A percentile compares a stretch with the other conserved stretches of the same genome.
phyloP scores from a whole-genome alignment of 2,888 invertebrate species.

The Zygogramma bicolorata region DNA sequence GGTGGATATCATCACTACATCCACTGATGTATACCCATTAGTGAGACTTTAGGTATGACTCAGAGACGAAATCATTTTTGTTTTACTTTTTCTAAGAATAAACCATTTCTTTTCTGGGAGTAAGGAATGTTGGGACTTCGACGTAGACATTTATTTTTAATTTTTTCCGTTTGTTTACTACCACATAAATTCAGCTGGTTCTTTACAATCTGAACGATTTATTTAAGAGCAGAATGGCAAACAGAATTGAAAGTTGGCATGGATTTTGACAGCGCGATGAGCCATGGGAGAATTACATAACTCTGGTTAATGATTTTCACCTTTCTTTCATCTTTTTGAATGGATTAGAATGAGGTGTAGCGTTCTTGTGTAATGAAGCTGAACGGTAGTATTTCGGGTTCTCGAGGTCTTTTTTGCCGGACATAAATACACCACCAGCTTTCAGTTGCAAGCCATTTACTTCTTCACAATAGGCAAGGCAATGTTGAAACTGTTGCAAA shows the following conservation, averaged over 20 bases:
- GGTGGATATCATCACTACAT: neutral
- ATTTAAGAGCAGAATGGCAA: slow-evolving; percentile 3
- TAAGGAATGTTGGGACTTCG: neutral
- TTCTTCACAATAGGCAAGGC: no score
- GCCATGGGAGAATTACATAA: neutral
- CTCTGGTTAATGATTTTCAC: neutral
- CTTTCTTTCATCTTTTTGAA: neutral
- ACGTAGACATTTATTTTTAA: neutral
- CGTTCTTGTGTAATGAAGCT: neutral
- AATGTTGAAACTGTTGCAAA: no score
- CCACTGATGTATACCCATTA: neutral
- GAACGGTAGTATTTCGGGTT: no score
- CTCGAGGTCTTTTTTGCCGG: no score
- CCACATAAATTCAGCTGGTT: neutral
- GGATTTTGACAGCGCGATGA: neutral
- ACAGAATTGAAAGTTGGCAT: slow-evolving; percentile 17
- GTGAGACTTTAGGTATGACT: neutral
- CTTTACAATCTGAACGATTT: neutral
- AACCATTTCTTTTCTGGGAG: neutral
- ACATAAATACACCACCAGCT: no score
- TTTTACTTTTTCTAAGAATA: slow-evolving; percentile 5
- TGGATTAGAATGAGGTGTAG: neutral
- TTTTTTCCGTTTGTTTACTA: slow-evolving; percentile 5
- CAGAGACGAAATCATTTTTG: neutral
- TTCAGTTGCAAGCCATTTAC: no score